Base-by-base conservation (phyloP, 2,797 vertebrate genomes). In the Cheirogaleus major region DNA sequence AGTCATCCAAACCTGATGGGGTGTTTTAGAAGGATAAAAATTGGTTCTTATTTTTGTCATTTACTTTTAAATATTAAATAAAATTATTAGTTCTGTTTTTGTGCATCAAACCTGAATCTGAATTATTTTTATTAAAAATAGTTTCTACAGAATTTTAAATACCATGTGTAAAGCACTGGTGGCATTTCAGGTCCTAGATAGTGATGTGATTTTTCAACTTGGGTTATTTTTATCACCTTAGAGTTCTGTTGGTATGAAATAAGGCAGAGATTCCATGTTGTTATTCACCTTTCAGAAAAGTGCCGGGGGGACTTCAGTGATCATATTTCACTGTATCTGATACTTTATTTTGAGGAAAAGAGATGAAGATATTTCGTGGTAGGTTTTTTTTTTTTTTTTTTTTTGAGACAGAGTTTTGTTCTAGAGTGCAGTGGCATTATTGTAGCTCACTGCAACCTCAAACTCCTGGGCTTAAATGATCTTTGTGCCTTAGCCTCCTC, bases 61-160 rank as follows among this genome's bases (percentile, higher is more conserved):
- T 86, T 87, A 83, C 0, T 73, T 86, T 55, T 4, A 89, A 81
- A 79, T 88, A 23, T 13, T 25, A 93, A 97, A 96, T 97, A 97
- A 98, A 97, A 10, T 69, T 92, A 0, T 30, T 25, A 85, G 12
- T 95, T 92, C 13, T 95, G 55, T 87, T 95, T 95, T 65, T 80
- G 2, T 61, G 84, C 84, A 97, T 95, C 96, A 98, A 96, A 96
- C 45, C 45, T 45, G 45, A 45, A 45, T 45, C 45, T 11, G 11
- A 11, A 45, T 45, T 45, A 10, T 45, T 45, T 45, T 45, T 45
- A 45, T 45, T 45, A 45, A 45, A 45, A 45, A 48, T 48, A 55
- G 38, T 89, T 83, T 76, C 30, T 83, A 27, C 1, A 57, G 69
- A 57, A 86, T 96, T 88, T 50, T 18, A 30, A 89, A 89, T 78